Conservation (phyloP, 2,113 vertebrate genomes). For the Phyllostomus discolor region DNA sequence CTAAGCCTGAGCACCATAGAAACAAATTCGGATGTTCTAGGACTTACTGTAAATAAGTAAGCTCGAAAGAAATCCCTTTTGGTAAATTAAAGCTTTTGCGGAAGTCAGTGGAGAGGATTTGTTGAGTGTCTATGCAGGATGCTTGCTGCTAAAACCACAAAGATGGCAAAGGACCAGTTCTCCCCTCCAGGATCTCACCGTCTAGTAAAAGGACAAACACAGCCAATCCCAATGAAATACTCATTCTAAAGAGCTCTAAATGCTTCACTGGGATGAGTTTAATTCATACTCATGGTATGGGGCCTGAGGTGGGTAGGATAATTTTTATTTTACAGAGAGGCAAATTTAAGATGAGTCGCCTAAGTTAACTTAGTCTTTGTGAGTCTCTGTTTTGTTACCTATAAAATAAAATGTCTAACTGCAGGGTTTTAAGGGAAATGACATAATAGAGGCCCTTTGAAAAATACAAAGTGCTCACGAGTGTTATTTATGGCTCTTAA, state of each 20-base stretch:
- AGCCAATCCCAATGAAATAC: background rate
- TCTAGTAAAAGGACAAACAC: background rate
- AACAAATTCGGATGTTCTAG: background rate
- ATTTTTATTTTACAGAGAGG: constrained; percentile 6
- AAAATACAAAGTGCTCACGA: background rate
- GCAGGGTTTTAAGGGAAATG: background rate
- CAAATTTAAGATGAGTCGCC: background rate
- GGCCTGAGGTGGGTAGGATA: background rate
- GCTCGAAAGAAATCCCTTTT: background rate
- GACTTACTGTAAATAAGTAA: background rate
- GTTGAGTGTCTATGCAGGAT: background rate
- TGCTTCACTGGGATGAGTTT: background rate
- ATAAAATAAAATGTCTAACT: background rate
- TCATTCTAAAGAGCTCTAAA: background rate
- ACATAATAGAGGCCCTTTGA: background rate
- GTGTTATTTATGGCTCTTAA: background rate
- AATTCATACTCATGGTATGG: background rate
- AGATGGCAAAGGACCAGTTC: background rate
- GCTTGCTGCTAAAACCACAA: background rate
- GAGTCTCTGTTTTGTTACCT: background rate
- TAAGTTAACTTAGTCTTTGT: background rate
- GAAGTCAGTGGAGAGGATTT: background rate
- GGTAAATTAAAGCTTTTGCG: background rate
- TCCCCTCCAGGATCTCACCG: background rate
- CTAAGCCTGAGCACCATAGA: background rate